Evolutionary conservation across 2,113 vertebrate species (phyloP).

Genomic region (Chionomys nivalis): DNA sequence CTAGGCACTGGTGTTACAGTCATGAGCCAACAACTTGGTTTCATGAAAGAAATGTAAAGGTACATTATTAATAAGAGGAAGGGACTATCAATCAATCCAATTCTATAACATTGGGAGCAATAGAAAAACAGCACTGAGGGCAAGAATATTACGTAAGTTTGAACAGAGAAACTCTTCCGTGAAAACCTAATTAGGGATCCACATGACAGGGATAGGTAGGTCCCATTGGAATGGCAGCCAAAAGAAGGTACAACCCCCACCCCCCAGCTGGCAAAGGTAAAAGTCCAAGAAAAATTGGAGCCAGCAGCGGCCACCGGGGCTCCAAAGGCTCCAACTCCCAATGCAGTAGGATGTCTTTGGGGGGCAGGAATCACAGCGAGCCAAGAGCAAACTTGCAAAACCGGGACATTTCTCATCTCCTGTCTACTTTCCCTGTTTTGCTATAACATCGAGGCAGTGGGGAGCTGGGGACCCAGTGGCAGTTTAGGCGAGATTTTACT

Average conservation of each 20-base stretch:
- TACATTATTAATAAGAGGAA: neutral
- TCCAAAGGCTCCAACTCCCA: neutral
- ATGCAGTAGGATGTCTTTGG: neutral
- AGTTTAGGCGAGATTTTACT: neutral
- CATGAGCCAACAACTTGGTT: neutral
- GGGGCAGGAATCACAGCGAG: neutral
- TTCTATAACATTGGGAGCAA: neutral
- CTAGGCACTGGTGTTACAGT: neutral
- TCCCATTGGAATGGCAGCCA: neutral
- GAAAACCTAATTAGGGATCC: neutral
- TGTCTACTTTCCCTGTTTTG: no score
- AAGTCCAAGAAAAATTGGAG: neutral
- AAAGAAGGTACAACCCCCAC: neutral
- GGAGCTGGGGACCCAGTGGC: neutral
- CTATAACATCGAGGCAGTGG: neutral
- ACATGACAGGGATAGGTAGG: neutral
- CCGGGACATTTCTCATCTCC: neutral
- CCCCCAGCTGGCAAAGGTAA: neutral
- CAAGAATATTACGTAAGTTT: neutral
- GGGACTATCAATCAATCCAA: neutral
- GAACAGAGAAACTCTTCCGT: neutral
- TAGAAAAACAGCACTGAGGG: neutral
- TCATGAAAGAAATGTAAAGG: neutral
- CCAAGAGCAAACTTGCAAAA: neutral
- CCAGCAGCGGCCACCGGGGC: neutral